These are phyloP conservation scores for Nesoenas mayeri DNA, from an alignment of 2,113 vertebrate species.

Conservation along the genomic window DNA sequence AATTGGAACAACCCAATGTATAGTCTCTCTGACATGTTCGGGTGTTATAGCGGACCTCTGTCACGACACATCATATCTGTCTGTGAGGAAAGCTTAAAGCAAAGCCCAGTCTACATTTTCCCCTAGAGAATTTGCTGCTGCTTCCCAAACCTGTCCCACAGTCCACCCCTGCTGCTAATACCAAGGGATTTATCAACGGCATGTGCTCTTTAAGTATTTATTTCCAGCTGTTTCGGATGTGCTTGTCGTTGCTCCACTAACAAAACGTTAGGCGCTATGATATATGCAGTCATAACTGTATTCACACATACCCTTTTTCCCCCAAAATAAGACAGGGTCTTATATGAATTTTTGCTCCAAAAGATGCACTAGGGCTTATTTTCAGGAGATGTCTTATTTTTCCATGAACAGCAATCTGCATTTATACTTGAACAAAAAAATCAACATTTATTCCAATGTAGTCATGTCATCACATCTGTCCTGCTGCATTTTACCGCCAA, in stretches of 20 bases:
- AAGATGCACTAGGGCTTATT: no score
- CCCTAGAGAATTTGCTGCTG: background rate
- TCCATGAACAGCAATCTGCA: no score
- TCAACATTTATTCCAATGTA: no score
- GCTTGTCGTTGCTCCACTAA: constrained; percentile 2
- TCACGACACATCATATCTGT: background rate
- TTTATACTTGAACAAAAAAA: no score
- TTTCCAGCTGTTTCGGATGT: constrained; percentile 1
- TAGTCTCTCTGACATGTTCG: background rate
- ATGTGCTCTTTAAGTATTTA: background rate
- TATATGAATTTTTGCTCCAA: no score
- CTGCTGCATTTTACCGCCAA: no score
- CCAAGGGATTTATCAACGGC: constrained; percentile 8
- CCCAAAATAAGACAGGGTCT: no score
- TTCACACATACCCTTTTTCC: background rate
- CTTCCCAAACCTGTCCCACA: background rate
- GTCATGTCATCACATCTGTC: no score
- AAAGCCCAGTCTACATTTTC: background rate
- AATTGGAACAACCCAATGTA: constrained; percentile 51
- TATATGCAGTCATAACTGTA: background rate
- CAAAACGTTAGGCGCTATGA: background rate
- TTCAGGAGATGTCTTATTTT: no score
- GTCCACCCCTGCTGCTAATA: constrained; percentile 8
- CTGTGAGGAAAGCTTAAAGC: constrained; percentile 21
- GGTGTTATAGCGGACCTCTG: background rate